Base-by-base conservation (phyloP, 2,797 vertebrate species). In the Notamacropus eugenii region DNA sequence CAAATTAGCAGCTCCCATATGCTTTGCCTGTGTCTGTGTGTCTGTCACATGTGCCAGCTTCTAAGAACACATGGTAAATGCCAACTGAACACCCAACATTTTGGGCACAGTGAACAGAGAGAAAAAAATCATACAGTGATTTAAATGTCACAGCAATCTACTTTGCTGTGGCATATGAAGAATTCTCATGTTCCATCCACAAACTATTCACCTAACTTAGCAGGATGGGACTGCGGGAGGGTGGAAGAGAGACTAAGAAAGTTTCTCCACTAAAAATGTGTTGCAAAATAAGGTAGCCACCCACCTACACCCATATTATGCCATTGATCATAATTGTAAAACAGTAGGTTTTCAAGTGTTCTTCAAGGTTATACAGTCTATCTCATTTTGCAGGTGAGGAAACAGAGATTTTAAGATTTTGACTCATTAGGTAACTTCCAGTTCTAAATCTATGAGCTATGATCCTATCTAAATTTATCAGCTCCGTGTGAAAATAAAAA, bases 181-280 rank as follows among this genome's bases (percentile, higher is more conserved):
- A 58, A 92, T 95, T 94, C 91, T 55, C 95, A 94, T 91, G 54
- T 2, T 94, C 4, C 55, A 34, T 28, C 55, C 93, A 55, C 56
- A 74, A 92, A 95, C 92, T 93, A 91, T 57, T 54, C 91, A 90
- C 46, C 55, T 31, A 74, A 55, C 29, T 59, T 46, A 9, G 67
- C 67, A 82, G n/a, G 40, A 82, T 82, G 40, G 40, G n/a, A 19
- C 19, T 40, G 16, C 8, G 28, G 40, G 40, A 56, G 3, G 12
- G 5, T 29, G 4, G 57, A 54, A 59, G 54, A 82, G 14, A 93
- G 54, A 92, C 90, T 50, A 74, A 31, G 50, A 94, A 96, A 19
- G n/a, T 54, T 11, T 82, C 9, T 16, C n/a, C 90, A 54, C 55
- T 40, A 90, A 90, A 94, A 19, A 55, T 1, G 6, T 29, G 16